Base-by-base conservation (phyloP, 2,888 invertebrate genomes). In the Steinernema hermaphroditum region DNA sequence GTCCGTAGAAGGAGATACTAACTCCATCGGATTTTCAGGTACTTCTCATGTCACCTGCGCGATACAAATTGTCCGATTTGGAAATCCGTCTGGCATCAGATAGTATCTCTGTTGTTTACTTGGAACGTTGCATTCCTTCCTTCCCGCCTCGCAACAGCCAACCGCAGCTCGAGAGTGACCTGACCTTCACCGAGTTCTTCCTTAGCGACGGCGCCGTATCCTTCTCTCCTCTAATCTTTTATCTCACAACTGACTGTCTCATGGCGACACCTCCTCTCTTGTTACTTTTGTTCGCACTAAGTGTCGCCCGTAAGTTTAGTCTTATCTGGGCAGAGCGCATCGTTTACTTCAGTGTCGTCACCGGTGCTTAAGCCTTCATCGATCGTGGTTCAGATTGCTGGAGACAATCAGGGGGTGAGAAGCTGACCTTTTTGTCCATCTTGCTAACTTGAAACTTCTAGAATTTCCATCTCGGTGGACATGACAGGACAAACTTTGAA, bases 161-260 rank as follows among this genome's bases (percentile, higher is more conserved):
- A 62, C 62, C 32, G 62, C 62, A 62, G 62, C 54, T 49, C 54
- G 54, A 54, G 54, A 62, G 27, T 62, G 62, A 62, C 62, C 62
- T 62, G 62, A 62, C 62, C 62, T 62, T 62, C 62, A 62, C 62
- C 62, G 62, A 62, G 46, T 19, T 46, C 16, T 46, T 19, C 22
- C 62, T 62, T 62, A 37, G 54, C 54, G 22, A 22, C 54, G 1
- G 12, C 37, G 37, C 12, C 22, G n/a, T 50, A 50, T 50, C 50
- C 50, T 19, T 50, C 24, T n/a, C n/a, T n/a, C 24, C 22, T 27
- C 62, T 32, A 62, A 62, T 62, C 62, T 62, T 27, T 62, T 32
- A 62, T 62, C 62, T 62, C 62, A 29, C 32, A 62, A 29, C 62
- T 16, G 62, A 32, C 62, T 32, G 62, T 32, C 32, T 54, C 29